Conservation (phyloP, 2,113 vertebrate species). For the Corythoichthys intestinalis region DNA sequence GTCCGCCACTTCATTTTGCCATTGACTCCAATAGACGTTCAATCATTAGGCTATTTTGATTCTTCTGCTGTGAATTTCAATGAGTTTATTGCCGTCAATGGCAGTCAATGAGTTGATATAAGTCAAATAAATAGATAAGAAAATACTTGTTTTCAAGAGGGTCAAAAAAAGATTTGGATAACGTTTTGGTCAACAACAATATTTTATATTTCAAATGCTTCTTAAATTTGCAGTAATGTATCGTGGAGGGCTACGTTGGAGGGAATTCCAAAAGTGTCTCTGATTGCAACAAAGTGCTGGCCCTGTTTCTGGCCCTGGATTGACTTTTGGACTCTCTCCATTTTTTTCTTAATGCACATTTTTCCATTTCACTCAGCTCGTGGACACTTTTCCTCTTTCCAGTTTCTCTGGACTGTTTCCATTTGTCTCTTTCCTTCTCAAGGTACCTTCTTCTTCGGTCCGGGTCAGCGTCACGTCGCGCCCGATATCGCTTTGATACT, state of each 20-base stretch:
- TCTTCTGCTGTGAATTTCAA: too few species aligned
- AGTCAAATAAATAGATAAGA: too few species aligned
- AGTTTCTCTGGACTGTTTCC: constrained; percentile 6
- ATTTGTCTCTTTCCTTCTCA: constrained; percentile 3
- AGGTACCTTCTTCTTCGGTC: constrained; percentile 8
- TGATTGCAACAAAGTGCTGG: background rate
- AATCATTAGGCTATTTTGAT: too few species aligned
- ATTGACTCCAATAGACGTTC: too few species aligned
- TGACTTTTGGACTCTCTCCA: constrained; percentile 12
- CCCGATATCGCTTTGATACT: constrained; percentile 1
- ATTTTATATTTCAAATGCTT: too few species aligned
- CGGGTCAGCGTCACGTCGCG: constrained; percentile 2
- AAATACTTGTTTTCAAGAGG: too few species aligned
- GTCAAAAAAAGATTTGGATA: too few species aligned
- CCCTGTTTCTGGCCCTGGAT: constrained; percentile 1
- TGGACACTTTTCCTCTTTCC: constrained; percentile 2
- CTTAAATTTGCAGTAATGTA: too few species aligned
- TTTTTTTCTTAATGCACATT: background rate
- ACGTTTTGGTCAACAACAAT: too few species aligned
- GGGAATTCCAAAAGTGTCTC: background rate
- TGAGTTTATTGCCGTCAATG: too few species aligned
- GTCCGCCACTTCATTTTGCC: too few species aligned
- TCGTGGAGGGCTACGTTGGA: background rate
- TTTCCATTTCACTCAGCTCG: background rate
- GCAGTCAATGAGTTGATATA: too few species aligned